Evolutionary conservation across 2,797 vertebrate species (phyloP).

Genomic region (Micropoecilia bifurca): DNA sequence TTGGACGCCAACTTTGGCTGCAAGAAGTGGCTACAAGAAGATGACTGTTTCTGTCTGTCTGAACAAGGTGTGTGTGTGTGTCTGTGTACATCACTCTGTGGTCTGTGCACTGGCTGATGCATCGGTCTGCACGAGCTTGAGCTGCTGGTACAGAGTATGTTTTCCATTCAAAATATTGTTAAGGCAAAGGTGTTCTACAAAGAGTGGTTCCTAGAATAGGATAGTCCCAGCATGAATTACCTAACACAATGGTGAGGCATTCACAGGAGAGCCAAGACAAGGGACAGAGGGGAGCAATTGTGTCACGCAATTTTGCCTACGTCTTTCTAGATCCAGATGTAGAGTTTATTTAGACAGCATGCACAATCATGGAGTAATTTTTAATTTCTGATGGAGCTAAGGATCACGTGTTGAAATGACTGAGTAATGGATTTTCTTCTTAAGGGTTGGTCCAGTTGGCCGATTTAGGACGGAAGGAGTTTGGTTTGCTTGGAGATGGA

Average conservation of each 20-base stretch:
- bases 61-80: not conserved
- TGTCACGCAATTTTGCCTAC: not conserved
- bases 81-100: slow-evolving; percentile 13
- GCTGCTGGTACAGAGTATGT: slow-evolving; percentile 45
- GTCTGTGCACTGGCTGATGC: not conserved
- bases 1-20: slow-evolving; percentile 41
- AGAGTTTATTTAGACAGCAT: not conserved
- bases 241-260: slow-evolving; percentile 68
- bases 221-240: slow-evolving; percentile 58
- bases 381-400: not conserved
- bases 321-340: not conserved
- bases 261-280: slow-evolving; percentile 45
- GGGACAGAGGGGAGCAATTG: slow-evolving; percentile 38
- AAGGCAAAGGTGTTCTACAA: slow-evolving; percentile 64
- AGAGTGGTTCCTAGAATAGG: slow-evolving; percentile 59
- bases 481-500: not conserved
- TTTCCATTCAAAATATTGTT: slow-evolving; percentile 68
- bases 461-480: not conserved
- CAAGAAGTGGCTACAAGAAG: slow-evolving; percentile 14
- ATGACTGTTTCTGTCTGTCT: slow-evolving; percentile 25
- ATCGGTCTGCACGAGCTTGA: slow-evolving; percentile 25
- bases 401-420: not conserved
- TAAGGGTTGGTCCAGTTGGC: not conserved
- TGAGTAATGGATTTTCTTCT: not conserved
- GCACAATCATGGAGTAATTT: not conserved